Evolutionary conservation across 2,113 vertebrate genomes (phyloP), one percentile per base, ranked within the genome.

Genomic region (Chionis minor): DNA sequence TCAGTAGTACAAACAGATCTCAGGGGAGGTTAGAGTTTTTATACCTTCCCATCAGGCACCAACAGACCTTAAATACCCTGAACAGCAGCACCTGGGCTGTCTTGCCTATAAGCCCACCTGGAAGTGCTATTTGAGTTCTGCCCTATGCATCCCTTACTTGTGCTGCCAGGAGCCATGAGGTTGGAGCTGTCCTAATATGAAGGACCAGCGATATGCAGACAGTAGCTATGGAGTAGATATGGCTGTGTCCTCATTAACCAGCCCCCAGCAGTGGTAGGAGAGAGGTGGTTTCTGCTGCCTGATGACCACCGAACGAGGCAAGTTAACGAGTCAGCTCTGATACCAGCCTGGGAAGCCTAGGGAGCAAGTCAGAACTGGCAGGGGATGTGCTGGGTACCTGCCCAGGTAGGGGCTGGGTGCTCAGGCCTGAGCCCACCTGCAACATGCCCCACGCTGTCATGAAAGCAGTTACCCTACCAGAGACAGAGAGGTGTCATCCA

Each of bases 81-180:
- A 81, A 12, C 9, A 61, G 35, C 58, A 74, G 9, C 27, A 71
- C 12, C 10, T 18, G 14, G 14, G 6, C 22, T 44, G 8, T 28
- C n/a, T 33, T 38, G 4, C 9, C 1, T 0, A 3, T 14, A 21
- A 38, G 2, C 2, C 26, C 3, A 7, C 2, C 1, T 20, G 3
- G 7, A 24, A 55, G 6, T 5, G 14, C 11, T 85, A 11, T 7
- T 14, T 26, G 58, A 38, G 9, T 5, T 58, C 23, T 59, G 30
- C 5, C 6, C 5, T 1, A 35, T 27, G 19, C 9, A 4, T 40
- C 4, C 14, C 10, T n/a, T 3, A 8, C 13, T 14, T 26, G 12
- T 18, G 2, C 7, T 80, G 20, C 9, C 2, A 24, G 30, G 9
- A n/a, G 33, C 5, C 4, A 17, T 2, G 17, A 52, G 19, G 3